Base-by-base conservation (phyloP, 2,888 invertebrate species). In the Hypomecis atomaria region DNA sequence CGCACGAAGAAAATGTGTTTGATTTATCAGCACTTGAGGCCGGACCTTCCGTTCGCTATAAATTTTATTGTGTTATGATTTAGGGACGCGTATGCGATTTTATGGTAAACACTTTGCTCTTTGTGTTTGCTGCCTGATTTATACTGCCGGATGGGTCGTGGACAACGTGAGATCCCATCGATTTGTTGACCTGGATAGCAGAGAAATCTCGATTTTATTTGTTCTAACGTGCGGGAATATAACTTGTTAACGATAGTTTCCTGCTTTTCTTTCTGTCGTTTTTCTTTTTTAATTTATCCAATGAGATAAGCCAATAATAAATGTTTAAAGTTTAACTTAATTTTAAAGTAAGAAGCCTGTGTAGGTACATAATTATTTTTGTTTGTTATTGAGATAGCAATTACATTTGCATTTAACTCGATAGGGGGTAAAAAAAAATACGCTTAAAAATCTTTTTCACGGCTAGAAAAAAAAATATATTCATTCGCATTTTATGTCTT, bases 11-110 rank as follows among this genome's bases (percentile, higher is more conserved):
- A 90, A 90, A 87, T 88, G 87, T 87, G 85, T 90, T 89, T 90
- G 91, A 90, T 90, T 90, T 92, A 91, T 90, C 85, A 89, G 89
- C 88, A 89, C 90, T 91, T 86, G 87, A 90, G 89, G 88, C 90
- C 88, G 90, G 90, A 92, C 90, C 90, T 90, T 91, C 89, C 90
- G 89, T 77, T 83, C 73, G 89, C 91, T 87, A 91, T 92, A 92
- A 90, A 92, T 92, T 91, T 88, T 90, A 91, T 90, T 92, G 90
- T 88, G 89, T 87, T 91, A 90, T 91, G 91, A 91, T 91, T 91
- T 92, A 91, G 88, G 88, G 81, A 81, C 86, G 84, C 84, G 86
- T 87, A 84, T 88, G 86, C 88, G 87, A 89, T 90, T 90, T 91
- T 89, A 90, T 90, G 91, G 90, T 90, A 90, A 92, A 90, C 89